Conservation (phyloP, 2,113 vertebrate genomes). For the Corythornis madagascariensis region DNA sequence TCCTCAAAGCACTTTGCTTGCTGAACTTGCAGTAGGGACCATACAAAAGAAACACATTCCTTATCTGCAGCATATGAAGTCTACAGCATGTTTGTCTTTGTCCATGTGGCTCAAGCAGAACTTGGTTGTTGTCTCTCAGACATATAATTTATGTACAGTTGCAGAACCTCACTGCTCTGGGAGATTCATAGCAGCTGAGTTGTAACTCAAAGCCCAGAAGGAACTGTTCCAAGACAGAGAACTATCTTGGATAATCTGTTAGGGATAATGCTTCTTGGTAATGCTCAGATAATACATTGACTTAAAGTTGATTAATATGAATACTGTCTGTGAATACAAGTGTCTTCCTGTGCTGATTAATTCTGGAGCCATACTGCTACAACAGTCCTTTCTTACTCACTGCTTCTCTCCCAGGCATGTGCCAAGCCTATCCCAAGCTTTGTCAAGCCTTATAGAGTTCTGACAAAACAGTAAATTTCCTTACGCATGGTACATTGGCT, state of each 20-base stretch:
- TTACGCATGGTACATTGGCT: neutral
- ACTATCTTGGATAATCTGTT: neutral
- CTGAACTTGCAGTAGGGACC: neutral
- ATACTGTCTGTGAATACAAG: neutral
- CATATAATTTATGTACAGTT: accelerated
- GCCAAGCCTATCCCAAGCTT: neutral
- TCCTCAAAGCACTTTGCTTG: neutral
- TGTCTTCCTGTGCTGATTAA: neutral
- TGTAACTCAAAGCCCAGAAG: neutral
- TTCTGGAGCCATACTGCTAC: neutral
- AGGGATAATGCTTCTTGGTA: neutral
- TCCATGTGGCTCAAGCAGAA: neutral
- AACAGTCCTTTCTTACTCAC: neutral
- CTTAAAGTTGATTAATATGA: neutral
- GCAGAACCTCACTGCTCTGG: neutral
- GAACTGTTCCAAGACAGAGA: neutral
- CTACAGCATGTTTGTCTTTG: neutral
- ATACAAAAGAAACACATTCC: neutral
- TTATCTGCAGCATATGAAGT: neutral
- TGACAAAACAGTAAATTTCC: neutral
- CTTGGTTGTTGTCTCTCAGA: neutral
- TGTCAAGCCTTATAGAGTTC: conserved; percentile 9
- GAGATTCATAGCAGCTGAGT: neutral
- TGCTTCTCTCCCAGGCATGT: conserved; percentile 12
- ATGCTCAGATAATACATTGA: neutral